Conservation (phyloP, 2,888 invertebrate species). For the Drosophila basisetae region DNA sequence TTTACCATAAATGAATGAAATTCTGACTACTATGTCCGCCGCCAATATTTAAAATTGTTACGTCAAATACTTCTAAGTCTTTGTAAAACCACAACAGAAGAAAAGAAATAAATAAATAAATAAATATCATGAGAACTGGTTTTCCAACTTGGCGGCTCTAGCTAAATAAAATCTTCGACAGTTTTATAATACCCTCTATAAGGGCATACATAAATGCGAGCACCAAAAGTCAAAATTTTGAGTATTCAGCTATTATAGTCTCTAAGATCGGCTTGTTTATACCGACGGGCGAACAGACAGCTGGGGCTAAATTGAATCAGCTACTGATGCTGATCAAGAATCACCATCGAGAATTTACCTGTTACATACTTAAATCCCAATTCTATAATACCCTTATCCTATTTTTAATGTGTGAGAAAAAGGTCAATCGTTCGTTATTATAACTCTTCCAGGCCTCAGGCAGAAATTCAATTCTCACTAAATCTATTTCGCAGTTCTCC, state of each 20-base stretch:
- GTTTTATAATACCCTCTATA: background rate
- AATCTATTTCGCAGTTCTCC: background rate
- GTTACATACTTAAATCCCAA: fast-evolving
- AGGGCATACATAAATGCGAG: background rate
- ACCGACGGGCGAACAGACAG: too few species aligned
- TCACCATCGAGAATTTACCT: background rate
- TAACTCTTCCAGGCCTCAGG: fast-evolving
- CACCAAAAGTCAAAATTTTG: background rate
- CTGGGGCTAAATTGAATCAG: background rate
- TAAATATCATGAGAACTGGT: background rate
- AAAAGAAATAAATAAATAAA: background rate
- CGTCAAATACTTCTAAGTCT: background rate
- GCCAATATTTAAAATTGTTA: background rate
- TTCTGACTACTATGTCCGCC: background rate
- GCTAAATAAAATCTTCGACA: background rate
- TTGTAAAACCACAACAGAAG: background rate
- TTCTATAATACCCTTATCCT: fast-evolving
- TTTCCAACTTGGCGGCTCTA: fast-evolving
- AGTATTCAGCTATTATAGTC: background rate
- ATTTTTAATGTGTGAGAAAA: background rate
- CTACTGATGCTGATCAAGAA: background rate
- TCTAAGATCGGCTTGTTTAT: background rate
- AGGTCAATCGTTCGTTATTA: background rate
- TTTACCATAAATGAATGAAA: background rate
- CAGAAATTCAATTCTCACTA: background rate